Evolutionary conservation across 2,113 vertebrate species (phyloP), one percentile per base, ranked within the genome.

Genomic region (Pteropus alecto): DNA sequence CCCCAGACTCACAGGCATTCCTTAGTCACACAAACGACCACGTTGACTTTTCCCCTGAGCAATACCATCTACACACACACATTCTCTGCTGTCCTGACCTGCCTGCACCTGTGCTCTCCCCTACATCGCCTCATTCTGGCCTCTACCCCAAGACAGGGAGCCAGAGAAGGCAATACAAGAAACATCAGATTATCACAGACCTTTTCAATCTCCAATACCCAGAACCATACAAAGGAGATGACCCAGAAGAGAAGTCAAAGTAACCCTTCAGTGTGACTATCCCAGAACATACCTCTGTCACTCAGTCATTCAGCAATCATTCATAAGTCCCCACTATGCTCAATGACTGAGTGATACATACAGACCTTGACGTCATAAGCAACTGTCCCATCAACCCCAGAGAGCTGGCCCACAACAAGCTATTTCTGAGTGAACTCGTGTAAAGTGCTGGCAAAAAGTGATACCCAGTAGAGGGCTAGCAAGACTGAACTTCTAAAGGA

Each of bases 401-500:
- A 96, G 90, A 93, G 91, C 92, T 71, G 56, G 73, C 68, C 93
- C 81, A 93, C 91, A 85, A 41, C 74, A 58, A 95, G 89, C 89
- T 96, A 95, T 93, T 97, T 97, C 78, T 93, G 76, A 95, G 88
- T 87, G 68, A 89, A 83, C 76, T 68, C 95, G 61, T 41, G 1
- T 78, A 81, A 94, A 97, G 78, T 71, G 56, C 95, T 41, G 68
- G 87, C 0, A 77, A 93, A 98, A 98, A 94, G 93, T 90, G 96
- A 98, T 94, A 97, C 96, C 96, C 96, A 93, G 63, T 89, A 83
- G 92, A 97, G 85, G 93, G 88, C 92, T 54, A 94, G 92, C 91
- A 95, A 97, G 97, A 94, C 96, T 96, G 95, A 98, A 97, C 96
- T 97, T 94, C 95, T 97, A 93, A 97, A 95, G 97, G 95, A 97